Conservation (phyloP, 2,113 vertebrate genomes). For the Paradisaea rubra region DNA sequence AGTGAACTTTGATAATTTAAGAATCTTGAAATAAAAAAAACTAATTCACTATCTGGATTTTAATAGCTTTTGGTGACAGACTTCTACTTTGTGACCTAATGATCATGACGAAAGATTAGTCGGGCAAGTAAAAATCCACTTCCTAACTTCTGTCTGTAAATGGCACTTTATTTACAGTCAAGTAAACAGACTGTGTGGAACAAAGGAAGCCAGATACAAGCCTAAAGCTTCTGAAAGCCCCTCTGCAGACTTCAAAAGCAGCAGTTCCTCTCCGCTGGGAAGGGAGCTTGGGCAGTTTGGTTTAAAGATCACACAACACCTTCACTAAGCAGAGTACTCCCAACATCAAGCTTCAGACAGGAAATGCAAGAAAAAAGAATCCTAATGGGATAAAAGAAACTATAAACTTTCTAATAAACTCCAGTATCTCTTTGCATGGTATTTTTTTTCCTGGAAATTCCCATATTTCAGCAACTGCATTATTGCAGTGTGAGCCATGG, state of each 20-base stretch:
- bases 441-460: background rate
- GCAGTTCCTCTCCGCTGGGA: background rate
- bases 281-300: background rate
- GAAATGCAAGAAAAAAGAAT: background rate
- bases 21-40: conserved; percentile 3
- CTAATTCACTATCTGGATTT: background rate
- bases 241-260: background rate
- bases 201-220: conserved; percentile 16
- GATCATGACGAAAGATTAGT: background rate
- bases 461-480: background rate
- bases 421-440: background rate
- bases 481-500: background rate
- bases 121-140: background rate
- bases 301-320: background rate
- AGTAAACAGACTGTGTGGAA: background rate
- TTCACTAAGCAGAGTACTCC: background rate
- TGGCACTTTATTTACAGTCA: conserved; percentile 16
- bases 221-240: background rate
- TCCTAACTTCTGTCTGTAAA: conserved; percentile 5
- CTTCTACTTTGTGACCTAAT: background rate
- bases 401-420: background rate
- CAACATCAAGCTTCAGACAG: background rate
- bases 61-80: conserved; percentile 10
- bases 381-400: background rate
- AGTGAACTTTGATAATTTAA: conserved; percentile 20